phyloP scores from a whole-genome alignment of 2,888 invertebrate species.

The Lepidocyrtinus sp. region DNA sequence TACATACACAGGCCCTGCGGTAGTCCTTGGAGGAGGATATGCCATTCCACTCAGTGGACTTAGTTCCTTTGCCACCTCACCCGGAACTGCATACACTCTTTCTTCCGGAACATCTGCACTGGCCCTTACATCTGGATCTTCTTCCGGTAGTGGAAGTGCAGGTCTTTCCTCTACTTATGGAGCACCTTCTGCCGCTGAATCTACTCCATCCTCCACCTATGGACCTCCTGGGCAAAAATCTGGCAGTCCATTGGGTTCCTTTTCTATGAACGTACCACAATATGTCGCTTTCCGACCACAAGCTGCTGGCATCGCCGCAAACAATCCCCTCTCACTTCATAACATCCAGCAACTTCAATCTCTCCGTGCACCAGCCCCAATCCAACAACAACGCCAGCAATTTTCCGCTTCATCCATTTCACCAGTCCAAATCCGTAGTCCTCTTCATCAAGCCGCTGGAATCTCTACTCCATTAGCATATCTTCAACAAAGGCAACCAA shows the following conservation, averaged over 20 bases:
- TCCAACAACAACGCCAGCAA: constrained; percentile 10
- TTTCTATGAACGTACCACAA: constrained; percentile 28
- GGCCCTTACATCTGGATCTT: too few species aligned
- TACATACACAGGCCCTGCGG: constrained; percentile 59
- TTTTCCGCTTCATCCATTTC: constrained; percentile 17
- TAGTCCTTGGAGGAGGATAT: constrained; percentile 23
- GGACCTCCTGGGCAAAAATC: constrained; percentile 32
- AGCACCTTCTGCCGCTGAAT: background rate
- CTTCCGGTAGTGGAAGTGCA: constrained; percentile 33
- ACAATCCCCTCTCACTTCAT: constrained; percentile 26
- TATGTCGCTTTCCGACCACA: constrained; percentile 28
- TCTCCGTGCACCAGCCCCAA: background rate
- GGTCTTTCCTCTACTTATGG: background rate
- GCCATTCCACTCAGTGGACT: constrained; percentile 27
- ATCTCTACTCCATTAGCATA: constrained; percentile 25
- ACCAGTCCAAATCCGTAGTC: constrained; percentile 33
- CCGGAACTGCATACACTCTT: constrained; percentile 27
- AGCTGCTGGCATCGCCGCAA: background rate
- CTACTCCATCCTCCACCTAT: constrained; percentile 20
- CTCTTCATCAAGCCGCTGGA: background rate
- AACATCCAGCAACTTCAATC: constrained; percentile 40
- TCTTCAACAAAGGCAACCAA: constrained; percentile 33
- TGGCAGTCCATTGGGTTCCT: constrained; percentile 34
- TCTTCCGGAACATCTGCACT: too few species aligned
- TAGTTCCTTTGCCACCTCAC: constrained; percentile 18